Conservation (phyloP, 2,113 vertebrate genomes). For the Catharus minimus region DNA sequence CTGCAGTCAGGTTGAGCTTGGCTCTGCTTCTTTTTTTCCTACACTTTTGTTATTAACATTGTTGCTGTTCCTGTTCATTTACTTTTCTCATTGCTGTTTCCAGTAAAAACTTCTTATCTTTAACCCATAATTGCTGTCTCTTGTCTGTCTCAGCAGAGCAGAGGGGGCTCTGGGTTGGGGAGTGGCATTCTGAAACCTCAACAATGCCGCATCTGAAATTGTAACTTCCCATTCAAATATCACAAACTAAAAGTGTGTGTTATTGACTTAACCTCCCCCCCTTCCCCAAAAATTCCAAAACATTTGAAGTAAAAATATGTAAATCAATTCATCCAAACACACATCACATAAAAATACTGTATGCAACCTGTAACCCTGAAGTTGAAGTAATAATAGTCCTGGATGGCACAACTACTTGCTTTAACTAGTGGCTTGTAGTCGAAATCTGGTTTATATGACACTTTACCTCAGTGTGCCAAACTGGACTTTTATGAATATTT, state of each 20-base stretch:
- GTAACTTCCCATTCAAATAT: neutral
- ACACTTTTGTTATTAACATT: neutral
- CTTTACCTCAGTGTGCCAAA: neutral
- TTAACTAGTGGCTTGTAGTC: neutral
- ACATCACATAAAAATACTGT: neutral
- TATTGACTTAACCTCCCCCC: neutral
- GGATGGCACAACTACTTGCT: neutral
- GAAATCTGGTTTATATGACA: neutral
- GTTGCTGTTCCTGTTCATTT: neutral
- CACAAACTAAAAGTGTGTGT: neutral
- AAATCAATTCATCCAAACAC: neutral
- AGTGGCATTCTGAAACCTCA: neutral
- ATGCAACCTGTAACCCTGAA: neutral
- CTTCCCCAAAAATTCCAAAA: neutral
- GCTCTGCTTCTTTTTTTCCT: neutral
- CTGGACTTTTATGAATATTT: neutral
- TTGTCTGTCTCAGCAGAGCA: fast-evolving
- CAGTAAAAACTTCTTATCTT: neutral
- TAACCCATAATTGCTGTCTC: neutral
- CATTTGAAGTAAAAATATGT: neutral
- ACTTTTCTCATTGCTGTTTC: neutral
- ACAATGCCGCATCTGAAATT: neutral
- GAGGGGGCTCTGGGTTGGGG: neutral
- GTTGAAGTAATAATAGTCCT: neutral
- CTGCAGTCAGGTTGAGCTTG: fast-evolving